phyloP scores from a whole-genome alignment of 2,888 invertebrate genomes.

The Melanostoma scalare region DNA sequence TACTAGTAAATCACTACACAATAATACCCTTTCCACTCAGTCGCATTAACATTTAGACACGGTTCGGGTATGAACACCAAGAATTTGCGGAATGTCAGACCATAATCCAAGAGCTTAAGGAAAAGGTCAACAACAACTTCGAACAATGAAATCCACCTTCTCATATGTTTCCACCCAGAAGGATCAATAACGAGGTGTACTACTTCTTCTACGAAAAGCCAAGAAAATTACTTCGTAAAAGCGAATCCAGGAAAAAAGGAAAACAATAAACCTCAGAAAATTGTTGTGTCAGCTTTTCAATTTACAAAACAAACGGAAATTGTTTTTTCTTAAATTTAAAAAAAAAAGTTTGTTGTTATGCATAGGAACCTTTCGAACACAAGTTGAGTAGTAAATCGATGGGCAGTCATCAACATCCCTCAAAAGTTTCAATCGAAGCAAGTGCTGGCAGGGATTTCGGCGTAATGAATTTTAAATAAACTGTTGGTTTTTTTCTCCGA shows the following conservation, averaged over 20 bases:
- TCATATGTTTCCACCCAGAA: slow-evolving; percentile 5
- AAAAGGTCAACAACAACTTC: slow-evolving; percentile 11
- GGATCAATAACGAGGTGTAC: slow-evolving; percentile 43
- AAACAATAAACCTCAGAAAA: slow-evolving; percentile 7
- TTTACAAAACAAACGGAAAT: slow-evolving; percentile 30
- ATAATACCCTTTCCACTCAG: slow-evolving; percentile 4
- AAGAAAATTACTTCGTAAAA: not conserved
- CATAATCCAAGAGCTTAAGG: slow-evolving; percentile 10
- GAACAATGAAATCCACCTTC: not conserved
- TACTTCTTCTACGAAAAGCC: not conserved
- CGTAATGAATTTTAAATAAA: slow-evolving; percentile 46
- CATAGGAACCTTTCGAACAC: slow-evolving; percentile 7
- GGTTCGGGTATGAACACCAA: slow-evolving; percentile 16
- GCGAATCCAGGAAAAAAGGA: slow-evolving; percentile 8
- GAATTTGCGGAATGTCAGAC: slow-evolving; percentile 23
- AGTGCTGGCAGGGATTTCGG: slow-evolving; percentile 2
- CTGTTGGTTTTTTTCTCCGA: slow-evolving; percentile 16
- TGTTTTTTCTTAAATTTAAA: not conserved
- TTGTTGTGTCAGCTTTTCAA: slow-evolving; percentile 46
- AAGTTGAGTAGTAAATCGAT: slow-evolving; percentile 30
- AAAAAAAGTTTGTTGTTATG: no score
- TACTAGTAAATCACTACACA: slow-evolving; percentile 13
- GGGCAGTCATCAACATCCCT: slow-evolving; percentile 33
- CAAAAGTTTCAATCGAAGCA: slow-evolving; percentile 27
- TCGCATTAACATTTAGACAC: slow-evolving; percentile 14